Evolutionary conservation across 2,113 vertebrate species (phyloP), one percentile per base, ranked within the genome.

Genomic region (Hipposideros armiger): DNA sequence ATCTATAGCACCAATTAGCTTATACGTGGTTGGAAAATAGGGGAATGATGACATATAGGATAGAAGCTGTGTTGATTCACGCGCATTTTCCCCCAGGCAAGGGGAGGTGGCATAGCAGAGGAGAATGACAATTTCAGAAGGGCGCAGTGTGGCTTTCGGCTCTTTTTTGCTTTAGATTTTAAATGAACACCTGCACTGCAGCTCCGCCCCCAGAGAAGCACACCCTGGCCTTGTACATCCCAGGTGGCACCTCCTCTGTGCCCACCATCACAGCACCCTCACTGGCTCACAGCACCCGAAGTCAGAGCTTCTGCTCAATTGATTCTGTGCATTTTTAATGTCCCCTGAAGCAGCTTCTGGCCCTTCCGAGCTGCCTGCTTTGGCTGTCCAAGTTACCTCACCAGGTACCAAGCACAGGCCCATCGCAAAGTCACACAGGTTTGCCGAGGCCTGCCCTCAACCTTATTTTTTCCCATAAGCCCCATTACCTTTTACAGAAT

Each of bases 181-280:
- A 58, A 76, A 70, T 76, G 82, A 94, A 73, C 13, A 22, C 28
- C 58, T 56, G 32, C 47, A 2, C 36, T 11, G n/a, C 19, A 50
- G 28, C 24, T 9, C 11, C 40, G 45, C 47, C 40, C 17, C 36
- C 22, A 19, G 36, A 69, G 89, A 56, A 6, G 24, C 3, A 24
- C 47, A 14, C 5, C 20, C 20, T 0, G 7, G 77, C n/a, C 64
- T 20, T 32, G 1, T 24, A 3, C 2, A 1, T 11, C 52, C 45
- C 60, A 60, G n/a, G 56, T 7, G 8, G 8, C 2, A 10, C 36
- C 14, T 50, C 36, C 2, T 1, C 50, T 7, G 16, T 19, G 4
- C 11, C 77, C 54, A 36, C 16, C 36, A 54, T 74, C 91, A 60
- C 36, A 52, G 26, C 11, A 30, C 9, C 36, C 15, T 20, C 70